These are phyloP conservation scores for Nudaria mundana DNA, from an alignment of 2,888 invertebrate genomes.

Conservation along the genomic window DNA sequence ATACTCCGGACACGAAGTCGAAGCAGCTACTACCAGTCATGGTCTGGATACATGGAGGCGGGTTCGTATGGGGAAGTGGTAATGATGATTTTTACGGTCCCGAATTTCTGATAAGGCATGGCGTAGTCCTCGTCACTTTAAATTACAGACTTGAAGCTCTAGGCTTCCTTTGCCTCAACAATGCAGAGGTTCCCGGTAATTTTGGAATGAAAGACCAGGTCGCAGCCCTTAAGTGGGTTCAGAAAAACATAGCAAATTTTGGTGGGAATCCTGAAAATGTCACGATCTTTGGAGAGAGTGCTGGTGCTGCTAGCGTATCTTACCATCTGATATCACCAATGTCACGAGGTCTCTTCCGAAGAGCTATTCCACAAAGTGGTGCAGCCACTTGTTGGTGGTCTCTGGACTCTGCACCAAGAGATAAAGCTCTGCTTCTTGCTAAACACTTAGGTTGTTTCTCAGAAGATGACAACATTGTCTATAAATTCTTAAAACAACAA, in stretches of 20 bases:
- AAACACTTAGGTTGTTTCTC: constrained; percentile 49
- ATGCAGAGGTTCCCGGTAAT: constrained; percentile 65
- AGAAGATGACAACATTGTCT: constrained; percentile 47
- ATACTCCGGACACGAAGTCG: constrained; percentile 50
- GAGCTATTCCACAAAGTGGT: constrained; percentile 86
- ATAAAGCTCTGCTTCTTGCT: constrained; percentile 54
- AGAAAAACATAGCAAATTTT: constrained; percentile 57
- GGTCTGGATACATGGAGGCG: constrained; percentile 67
- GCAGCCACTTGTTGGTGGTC: constrained; percentile 80
- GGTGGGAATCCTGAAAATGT: constrained; percentile 66
- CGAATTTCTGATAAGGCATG: constrained; percentile 56
- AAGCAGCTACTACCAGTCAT: constrained; percentile 49
- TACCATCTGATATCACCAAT: constrained; percentile 67
- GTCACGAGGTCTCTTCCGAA: constrained; percentile 61
- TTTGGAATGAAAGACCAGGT: constrained; percentile 75
- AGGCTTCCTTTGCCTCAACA: constrained; percentile 63
- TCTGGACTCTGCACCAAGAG: constrained; percentile 65
- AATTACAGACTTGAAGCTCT: constrained; percentile 65
- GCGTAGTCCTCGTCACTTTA: constrained; percentile 59
- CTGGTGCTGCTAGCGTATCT: constrained; percentile 52
- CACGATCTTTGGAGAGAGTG: constrained; percentile 71
- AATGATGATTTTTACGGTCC: constrained; percentile 57
- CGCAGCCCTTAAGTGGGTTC: constrained; percentile 61
- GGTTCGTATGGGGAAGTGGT: constrained; percentile 50
- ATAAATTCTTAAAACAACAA: constrained; percentile 48